phyloP scores from a whole-genome alignment of 2,113 vertebrate species.

The Labeo rohita region DNA sequence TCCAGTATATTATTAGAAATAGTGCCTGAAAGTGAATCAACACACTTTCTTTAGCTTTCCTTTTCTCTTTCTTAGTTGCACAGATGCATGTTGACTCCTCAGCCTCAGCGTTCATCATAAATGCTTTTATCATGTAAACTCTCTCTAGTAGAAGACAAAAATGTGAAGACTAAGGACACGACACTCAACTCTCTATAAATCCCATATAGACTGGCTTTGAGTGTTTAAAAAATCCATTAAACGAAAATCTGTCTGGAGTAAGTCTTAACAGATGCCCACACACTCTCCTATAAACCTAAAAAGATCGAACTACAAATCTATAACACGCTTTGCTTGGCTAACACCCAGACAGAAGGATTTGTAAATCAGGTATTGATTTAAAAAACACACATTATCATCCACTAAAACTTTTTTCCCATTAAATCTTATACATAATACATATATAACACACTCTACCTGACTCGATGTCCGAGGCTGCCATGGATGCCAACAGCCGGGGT shows the following conservation, averaged over 20 bases:
- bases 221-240: background rate
- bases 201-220: background rate
- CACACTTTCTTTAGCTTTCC: background rate
- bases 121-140: background rate
- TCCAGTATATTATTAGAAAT: background rate
- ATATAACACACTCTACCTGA: conserved; percentile 67
- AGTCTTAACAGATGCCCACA: conserved; percentile 4
- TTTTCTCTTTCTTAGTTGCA: background rate
- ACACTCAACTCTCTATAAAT: background rate
- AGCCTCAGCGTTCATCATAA: background rate
- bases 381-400: background rate
- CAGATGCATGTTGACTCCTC: background rate
- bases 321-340: background rate
- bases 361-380: background rate
- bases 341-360: background rate
- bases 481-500: conserved; percentile 67
- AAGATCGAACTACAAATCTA: background rate
- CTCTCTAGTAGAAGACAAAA: background rate
- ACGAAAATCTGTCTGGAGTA: background rate
- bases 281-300: background rate
- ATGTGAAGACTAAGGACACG: background rate
- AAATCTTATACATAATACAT: conserved; percentile 18
- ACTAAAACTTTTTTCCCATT: conserved; percentile 21
- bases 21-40: background rate
- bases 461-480: conserved; percentile 66